Evolutionary conservation across 2,113 vertebrate species (phyloP).

Genomic region (Poeciliopsis retropinna): DNA sequence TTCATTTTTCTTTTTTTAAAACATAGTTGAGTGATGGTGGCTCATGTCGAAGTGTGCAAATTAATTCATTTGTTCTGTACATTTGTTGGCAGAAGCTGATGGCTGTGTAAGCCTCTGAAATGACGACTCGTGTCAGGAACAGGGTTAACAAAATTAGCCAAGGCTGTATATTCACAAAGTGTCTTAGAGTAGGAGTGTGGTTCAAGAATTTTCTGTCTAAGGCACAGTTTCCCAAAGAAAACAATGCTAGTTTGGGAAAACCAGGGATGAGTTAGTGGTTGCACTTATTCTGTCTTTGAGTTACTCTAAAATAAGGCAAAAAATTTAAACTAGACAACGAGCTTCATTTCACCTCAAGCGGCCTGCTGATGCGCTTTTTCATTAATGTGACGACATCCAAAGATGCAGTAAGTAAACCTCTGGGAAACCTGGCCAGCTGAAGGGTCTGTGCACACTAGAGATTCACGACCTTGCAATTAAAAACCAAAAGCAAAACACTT

Average conservation of each 20-base stretch:
- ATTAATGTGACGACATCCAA: slow-evolving; percentile 21
- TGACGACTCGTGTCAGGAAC: slow-evolving; percentile 27
- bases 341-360: background rate
- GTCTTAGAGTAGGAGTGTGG: slow-evolving; percentile 51
- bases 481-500: slow-evolving; percentile 7
- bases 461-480: slow-evolving; percentile 13
- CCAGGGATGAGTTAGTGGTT: slow-evolving; percentile 9
- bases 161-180: slow-evolving; percentile 34
- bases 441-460: slow-evolving; percentile 14
- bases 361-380: slow-evolving; percentile 14
- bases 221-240: slow-evolving; percentile 59
- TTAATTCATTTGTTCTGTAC: slow-evolving; percentile 60
- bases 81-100: slow-evolving; percentile 73
- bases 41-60: slow-evolving; percentile 65
- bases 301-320: slow-evolving; percentile 27
- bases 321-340: slow-evolving; percentile 17
- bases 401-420: slow-evolving; percentile 32
- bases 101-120: slow-evolving; percentile 48
- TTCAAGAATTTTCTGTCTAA: slow-evolving; percentile 44
- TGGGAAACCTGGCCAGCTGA: slow-evolving; percentile 51
- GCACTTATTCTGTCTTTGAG: slow-evolving; percentile 18
- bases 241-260: slow-evolving; percentile 25
- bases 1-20: slow-evolving; percentile 33
- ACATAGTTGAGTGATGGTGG: slow-evolving; percentile 76
- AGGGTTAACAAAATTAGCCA: slow-evolving; percentile 35